phyloP scores from a whole-genome alignment of 2,888 invertebrate genomes.

The Scaptomyza parva region DNA sequence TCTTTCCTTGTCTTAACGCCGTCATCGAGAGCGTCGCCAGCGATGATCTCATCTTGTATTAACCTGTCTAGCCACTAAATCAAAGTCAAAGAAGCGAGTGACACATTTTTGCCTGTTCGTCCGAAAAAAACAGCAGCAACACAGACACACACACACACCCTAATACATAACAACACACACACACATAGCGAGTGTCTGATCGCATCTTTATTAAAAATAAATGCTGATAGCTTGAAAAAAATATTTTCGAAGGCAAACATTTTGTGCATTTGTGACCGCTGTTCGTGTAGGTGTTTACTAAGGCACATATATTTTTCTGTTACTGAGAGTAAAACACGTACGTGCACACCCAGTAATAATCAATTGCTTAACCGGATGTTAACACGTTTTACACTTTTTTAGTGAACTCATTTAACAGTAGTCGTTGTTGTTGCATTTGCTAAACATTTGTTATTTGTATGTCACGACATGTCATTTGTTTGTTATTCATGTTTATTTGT shows the following conservation, averaged over 20 bases:
- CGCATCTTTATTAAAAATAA: slow-evolving; percentile 77
- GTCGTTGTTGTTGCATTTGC: slow-evolving; percentile 22
- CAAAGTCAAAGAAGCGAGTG: slow-evolving; percentile 76
- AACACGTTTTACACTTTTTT: slow-evolving; percentile 26
- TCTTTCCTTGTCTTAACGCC: slow-evolving; percentile 1
- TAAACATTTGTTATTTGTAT: slow-evolving; percentile 32
- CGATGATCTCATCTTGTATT: slow-evolving; percentile 75
- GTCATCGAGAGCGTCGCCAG: slow-evolving; percentile 41
- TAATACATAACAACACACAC: slow-evolving; percentile 24
- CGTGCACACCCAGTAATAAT: slow-evolving; percentile 50
- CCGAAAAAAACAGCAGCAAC: slow-evolving; percentile 41
- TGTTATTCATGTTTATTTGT: slow-evolving; percentile 10
- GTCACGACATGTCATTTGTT: slow-evolving; percentile 48
- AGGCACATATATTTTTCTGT: not conserved
- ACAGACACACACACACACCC: slow-evolving; percentile 21
- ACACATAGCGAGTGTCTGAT: slow-evolving; percentile 49
- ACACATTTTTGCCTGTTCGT: slow-evolving; percentile 66
- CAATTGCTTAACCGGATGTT: slow-evolving; percentile 54
- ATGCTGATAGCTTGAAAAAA: slow-evolving; percentile 68
- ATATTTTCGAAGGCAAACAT: slow-evolving; percentile 47
- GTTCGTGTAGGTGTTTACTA: slow-evolving; percentile 8
- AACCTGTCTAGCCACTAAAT: slow-evolving; percentile 80
- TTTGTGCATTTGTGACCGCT: slow-evolving; percentile 44
- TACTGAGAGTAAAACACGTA: slow-evolving; percentile 17
- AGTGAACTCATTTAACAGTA: slow-evolving; percentile 40